Evolutionary conservation across 2,113 vertebrate species (phyloP).

Genomic region (Coreoperca whiteheadi): DNA sequence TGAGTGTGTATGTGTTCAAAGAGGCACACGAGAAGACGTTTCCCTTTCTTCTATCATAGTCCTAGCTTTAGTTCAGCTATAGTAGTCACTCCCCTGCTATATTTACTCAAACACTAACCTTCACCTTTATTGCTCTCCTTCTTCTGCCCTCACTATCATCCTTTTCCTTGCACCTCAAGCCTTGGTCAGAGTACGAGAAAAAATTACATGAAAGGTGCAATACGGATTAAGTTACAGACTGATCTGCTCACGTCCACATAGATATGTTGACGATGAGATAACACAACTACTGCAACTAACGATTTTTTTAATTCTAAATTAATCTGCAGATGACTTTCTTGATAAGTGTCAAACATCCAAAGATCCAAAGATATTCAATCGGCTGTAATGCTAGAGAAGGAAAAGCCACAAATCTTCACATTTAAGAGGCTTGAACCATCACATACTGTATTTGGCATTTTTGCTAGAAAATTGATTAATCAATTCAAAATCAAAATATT

Average conservation of each 20-base stretch:
- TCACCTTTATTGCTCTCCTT: conserved; percentile 53
- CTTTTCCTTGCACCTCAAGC: conserved; percentile 55
- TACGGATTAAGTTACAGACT: neutral
- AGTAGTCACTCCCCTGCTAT: conserved; percentile 51
- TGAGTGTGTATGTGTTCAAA: conserved; percentile 46
- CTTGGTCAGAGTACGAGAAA: conserved; percentile 58
- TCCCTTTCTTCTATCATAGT: conserved; percentile 61
- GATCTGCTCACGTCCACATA: neutral
- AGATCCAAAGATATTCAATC: neutral
- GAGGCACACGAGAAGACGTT: conserved; percentile 67
- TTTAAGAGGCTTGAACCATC: neutral
- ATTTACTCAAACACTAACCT: conserved; percentile 62
- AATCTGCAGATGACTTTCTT: neutral
- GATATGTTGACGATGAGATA: neutral
- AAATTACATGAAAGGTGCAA: conserved; percentile 3
- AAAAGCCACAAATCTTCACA: neutral
- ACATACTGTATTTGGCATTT: conserved; percentile 7
- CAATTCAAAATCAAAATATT: neutral
- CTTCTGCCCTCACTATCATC: conserved; percentile 20
- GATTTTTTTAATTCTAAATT: neutral
- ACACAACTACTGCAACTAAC: neutral
- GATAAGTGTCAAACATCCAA: neutral
- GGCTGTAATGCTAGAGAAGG: neutral
- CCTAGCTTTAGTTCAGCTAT: conserved; percentile 69
- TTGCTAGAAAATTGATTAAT: neutral